Conservation (phyloP, 2,113 vertebrate species). For the Gambusia holbrooki region DNA sequence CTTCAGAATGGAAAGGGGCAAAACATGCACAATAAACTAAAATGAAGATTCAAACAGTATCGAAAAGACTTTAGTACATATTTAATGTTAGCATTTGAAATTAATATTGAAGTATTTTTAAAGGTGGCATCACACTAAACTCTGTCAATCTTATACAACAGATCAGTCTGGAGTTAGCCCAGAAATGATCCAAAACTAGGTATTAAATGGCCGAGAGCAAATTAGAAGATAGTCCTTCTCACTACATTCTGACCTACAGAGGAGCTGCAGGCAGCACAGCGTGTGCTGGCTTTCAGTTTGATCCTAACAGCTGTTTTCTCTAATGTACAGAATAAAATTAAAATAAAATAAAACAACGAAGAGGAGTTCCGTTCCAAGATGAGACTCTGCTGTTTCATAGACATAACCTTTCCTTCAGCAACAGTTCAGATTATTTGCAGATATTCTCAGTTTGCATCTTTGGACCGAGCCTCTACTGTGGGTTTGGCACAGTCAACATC, state of each 20-base stretch:
- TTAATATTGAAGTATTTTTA: not conserved
- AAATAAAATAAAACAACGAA: not conserved
- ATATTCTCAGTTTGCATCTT: conserved; percentile 13
- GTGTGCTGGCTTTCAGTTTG: not conserved
- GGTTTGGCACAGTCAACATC: conserved; percentile 74
- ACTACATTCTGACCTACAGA: conserved; percentile 12
- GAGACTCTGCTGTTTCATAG: conserved; percentile 6
- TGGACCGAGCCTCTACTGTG: conserved; percentile 40
- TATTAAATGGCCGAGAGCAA: conserved; percentile 2
- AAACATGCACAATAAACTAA: conserved; percentile 16
- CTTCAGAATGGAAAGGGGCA: not conserved
- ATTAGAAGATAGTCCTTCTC: not conserved
- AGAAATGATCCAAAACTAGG: conserved; percentile 3
- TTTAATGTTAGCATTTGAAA: conserved; percentile 9
- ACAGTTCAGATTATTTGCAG: conserved; percentile 13
- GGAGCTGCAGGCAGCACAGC: not conserved
- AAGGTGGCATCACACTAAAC: conserved; percentile 21
- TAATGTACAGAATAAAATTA: conserved; percentile 11
- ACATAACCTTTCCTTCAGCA: not conserved
- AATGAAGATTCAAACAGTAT: conserved; percentile 12
- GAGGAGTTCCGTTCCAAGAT: conserved; percentile 19
- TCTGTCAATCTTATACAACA: conserved; percentile 18
- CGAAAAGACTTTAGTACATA: not conserved
- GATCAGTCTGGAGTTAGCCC: conserved; percentile 18
- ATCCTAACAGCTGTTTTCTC: conserved; percentile 13